Conservation (phyloP, 1,140 invertebrate genomes). For the Rhopalosiphum padi region DNA sequence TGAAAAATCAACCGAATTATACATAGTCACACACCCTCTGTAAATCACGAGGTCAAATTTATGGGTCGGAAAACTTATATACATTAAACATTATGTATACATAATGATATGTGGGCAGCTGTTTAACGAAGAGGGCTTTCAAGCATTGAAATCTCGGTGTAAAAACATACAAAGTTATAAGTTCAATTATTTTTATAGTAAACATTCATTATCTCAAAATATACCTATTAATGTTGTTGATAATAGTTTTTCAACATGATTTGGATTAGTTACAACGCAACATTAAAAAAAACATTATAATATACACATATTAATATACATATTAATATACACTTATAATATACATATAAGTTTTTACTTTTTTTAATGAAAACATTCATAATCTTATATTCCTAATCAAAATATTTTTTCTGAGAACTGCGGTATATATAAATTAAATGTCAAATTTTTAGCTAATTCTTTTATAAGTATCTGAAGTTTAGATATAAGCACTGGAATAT, state of each 20-base stretch:
- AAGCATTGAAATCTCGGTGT: not conserved
- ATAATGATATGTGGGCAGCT: constrained; percentile 23
- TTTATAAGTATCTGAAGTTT: not conserved
- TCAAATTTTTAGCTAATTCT: not conserved
- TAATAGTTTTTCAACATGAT: not conserved
- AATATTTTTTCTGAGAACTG: not conserved
- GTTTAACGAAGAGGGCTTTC: not conserved
- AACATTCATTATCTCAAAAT: not conserved
- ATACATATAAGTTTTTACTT: not conserved
- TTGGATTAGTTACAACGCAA: not conserved
- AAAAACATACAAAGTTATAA: not conserved
- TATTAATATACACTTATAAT: no score
- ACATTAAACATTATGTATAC: constrained; percentile 10
- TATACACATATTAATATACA: no score
- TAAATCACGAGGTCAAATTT: constrained; percentile 12
- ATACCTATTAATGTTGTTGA: not conserved
- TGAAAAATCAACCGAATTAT: constrained; percentile 37
- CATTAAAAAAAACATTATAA: not conserved
- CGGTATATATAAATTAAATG: not conserved
- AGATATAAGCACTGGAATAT: not conserved
- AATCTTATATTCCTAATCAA: not conserved
- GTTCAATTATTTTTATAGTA: not conserved
- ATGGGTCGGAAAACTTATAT: constrained; percentile 30
- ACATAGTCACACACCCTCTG: not conserved
- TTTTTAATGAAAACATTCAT: not conserved